Evolutionary conservation across 2,797 vertebrate genomes (phyloP), one percentile per base, ranked within the genome.

Genomic region (Alectoris magna): DNA sequence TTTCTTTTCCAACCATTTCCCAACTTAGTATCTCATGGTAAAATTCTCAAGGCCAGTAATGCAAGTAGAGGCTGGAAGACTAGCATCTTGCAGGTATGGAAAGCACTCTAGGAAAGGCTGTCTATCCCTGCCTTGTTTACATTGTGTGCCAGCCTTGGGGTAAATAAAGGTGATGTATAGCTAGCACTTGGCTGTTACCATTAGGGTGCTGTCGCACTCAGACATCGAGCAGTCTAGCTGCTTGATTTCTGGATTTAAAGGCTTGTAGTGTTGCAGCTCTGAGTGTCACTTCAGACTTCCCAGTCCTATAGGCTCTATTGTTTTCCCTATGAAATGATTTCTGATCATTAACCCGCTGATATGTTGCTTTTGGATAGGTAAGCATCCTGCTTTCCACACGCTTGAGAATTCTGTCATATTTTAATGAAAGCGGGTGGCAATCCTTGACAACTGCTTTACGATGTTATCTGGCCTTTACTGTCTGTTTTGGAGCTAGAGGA

Each of bases 121-220:
- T 55, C 36, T 67, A 68, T 51, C 48, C 31, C 73, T 83, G 24
- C 36, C 43, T 70, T 56, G 34, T 76, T 87, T 63, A 36, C 2
- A 0, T 11, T 29, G 22, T 53, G 14, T 1, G 5, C 4, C 29
- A 3, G 11, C 44, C n/a, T 69, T 62, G 49, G n/a, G 75, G 62
- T 69, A 59, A 64, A 59, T 63, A 49, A 26, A 55, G 41, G 46
- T 87, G 31, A 19, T 6, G 0, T 7, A 27, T 26, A 55, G 51
- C 23, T 78, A 23, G 46, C 51, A 7, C 0, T 0, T 15, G 36
- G n/a, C 10, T 73, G 71, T 4, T 91, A 8, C 13, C 26, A 0
- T 9, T 59, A 11, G 19, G 49, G 21, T 31, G 21, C 29, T 38
- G 49, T 74, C 77, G 7, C 14, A 2, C 7, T 74, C 14, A 9